phyloP scores from a whole-genome alignment of 2,113 vertebrate genomes.

The Aramus guarauna region DNA sequence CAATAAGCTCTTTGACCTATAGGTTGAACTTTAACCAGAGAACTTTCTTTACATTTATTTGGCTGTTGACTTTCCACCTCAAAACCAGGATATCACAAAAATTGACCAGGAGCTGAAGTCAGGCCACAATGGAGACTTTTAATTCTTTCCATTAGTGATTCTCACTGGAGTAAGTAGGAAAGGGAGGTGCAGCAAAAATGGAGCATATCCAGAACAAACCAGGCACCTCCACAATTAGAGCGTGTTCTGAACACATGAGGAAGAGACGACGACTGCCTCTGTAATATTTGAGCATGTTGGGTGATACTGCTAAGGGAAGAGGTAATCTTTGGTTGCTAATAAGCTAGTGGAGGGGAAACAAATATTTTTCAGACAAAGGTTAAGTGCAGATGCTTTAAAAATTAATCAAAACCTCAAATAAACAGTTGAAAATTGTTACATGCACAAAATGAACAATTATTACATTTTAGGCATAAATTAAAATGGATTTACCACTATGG shows the following conservation, averaged over 20 bases:
- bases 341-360: background rate
- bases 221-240: background rate
- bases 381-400: background rate
- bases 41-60: background rate
- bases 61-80: background rate
- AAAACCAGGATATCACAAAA: background rate
- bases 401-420: background rate
- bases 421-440: background rate
- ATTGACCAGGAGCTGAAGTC: background rate
- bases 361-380: background rate
- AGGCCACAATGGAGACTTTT: background rate
- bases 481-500: slow-evolving; percentile 22
- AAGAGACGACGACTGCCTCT: background rate
- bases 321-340: background rate
- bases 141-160: background rate
- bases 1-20: background rate
- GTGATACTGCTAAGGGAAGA: background rate
- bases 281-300: background rate
- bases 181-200: background rate
- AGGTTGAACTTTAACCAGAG: background rate
- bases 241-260: background rate
- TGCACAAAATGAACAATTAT: slow-evolving; percentile 10
- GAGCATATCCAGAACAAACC: background rate
- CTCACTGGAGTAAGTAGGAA: background rate
- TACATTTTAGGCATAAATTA: background rate